Evolutionary conservation across 2,113 vertebrate species (phyloP), one percentile per base, ranked within the genome.

Genomic region (Archilochus colubris): DNA sequence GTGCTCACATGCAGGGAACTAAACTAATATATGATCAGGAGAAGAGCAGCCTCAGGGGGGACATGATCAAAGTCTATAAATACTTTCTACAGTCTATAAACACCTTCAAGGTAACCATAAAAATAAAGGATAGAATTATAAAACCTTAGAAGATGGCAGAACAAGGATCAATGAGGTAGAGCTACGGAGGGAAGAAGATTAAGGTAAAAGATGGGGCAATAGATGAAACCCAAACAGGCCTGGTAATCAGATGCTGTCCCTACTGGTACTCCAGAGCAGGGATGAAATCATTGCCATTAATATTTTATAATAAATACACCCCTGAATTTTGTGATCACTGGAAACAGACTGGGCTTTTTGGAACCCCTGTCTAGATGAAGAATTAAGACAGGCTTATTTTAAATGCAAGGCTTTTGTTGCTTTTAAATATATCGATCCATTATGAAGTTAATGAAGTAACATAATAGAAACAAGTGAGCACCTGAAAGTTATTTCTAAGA

Each of bases 71-170:
- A 96, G 88, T 78, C 91, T 91, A 93, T 95, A 96, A 97, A 96
- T 95, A 91, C 78, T 48, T 87, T 96, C 72, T 79, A 63, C 87
- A 93, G 75, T 94, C 93, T 88, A 94, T 95, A 95, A 95, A 92
- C 91, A 91, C 84, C 68, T 96, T 79, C 91, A 90, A 94, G 87
- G 91, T 86, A 94, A 88, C 86, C 80, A 93, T 96, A 95, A 95
- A 96, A 94, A 92, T 95, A 91, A 93, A 80, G n/a, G 62, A 94
- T 84, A 54, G 93, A 94, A 94, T 89, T 94, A 85, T 94, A 94
- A 91, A 85, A 46, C 51, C 8, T 66, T 69, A 73, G 70, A 94
- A 94, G 54, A 81, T 87, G 78, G 31, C 51, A 89, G 74, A 86
- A 87, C 58, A 58, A 87, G 46, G 67, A 94, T 93, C 89, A 92